phyloP scores from a whole-genome alignment of 2,113 vertebrate genomes.

The Catharus fuscescens region DNA sequence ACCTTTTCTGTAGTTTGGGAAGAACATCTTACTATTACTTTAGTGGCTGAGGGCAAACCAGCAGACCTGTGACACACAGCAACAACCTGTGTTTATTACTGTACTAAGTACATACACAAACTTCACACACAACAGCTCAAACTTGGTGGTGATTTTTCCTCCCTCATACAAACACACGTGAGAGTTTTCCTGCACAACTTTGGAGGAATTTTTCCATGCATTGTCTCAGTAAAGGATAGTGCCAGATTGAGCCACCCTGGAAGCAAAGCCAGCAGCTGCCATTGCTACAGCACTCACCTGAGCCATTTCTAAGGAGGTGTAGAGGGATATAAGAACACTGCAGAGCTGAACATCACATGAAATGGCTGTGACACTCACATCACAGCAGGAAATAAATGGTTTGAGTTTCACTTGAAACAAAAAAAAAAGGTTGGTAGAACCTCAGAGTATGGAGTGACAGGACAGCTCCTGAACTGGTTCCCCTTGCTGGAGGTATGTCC shows the following conservation, averaged over 20 bases:
- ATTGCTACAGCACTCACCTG: fast-evolving
- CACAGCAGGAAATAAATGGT: background rate
- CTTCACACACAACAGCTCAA: background rate
- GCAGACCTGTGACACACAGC: background rate
- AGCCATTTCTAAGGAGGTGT: background rate
- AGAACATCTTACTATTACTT: background rate
- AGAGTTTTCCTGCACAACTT: background rate
- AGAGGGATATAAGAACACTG: background rate
- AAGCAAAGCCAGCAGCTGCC: background rate
- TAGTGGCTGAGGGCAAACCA: background rate
- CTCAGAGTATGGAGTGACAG: background rate
- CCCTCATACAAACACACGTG: background rate
- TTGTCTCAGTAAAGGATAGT: background rate
- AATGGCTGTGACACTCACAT: background rate
- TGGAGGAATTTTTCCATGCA: background rate
- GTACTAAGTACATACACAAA: background rate
- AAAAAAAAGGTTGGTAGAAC: background rate
- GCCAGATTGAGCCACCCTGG: background rate
- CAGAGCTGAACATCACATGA: background rate
- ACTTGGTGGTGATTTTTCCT: background rate
- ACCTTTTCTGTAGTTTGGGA: background rate
- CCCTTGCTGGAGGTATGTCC: background rate
- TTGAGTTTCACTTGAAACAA: background rate
- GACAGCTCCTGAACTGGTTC: background rate
- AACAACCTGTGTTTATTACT: background rate